Evolutionary conservation across 1,140 invertebrate species (phyloP).

Genomic region (Pteromalus puparum): DNA sequence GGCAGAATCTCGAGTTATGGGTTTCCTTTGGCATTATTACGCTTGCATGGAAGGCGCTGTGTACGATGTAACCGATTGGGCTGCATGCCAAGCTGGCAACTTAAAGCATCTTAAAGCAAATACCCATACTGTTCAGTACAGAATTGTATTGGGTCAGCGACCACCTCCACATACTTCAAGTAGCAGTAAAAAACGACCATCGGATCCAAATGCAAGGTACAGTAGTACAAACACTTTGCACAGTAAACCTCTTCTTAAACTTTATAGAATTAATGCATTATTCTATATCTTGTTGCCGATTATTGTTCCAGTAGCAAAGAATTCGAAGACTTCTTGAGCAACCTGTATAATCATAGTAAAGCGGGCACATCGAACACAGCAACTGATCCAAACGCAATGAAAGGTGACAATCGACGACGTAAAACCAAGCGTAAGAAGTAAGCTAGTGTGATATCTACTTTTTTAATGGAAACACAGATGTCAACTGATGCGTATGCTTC

Average conservation of each 20-base stretch:
- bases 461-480: slow-evolving; percentile 30
- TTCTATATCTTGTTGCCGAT: neutral
- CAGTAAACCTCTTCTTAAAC: neutral
- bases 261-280: neutral
- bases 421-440: slow-evolving; percentile 75
- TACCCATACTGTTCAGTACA: slow-evolving; percentile 93
- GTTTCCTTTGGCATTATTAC: slow-evolving; percentile 94
- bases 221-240: neutral
- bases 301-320: slow-evolving; percentile 74
- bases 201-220: slow-evolving; percentile 68
- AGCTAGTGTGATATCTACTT: slow-evolving; percentile 44
- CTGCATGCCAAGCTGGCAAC: slow-evolving; percentile 91
- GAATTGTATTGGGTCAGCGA: slow-evolving; percentile 87
- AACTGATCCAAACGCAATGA: slow-evolving; percentile 65
- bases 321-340: slow-evolving; percentile 80
- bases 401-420: slow-evolving; percentile 69
- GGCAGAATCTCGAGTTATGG: slow-evolving; percentile 92
- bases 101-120: slow-evolving; percentile 88
- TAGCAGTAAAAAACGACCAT: slow-evolving; percentile 66
- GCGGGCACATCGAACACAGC: slow-evolving; percentile 63
- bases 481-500: slow-evolving; percentile 35
- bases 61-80: slow-evolving; percentile 97
- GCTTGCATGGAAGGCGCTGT: slow-evolving; percentile 97
- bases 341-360: slow-evolving; percentile 76
- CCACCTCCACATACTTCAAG: slow-evolving; percentile 72